Base-by-base conservation (phyloP, 2,888 invertebrate species). In the Leptura quadrifasciata region DNA sequence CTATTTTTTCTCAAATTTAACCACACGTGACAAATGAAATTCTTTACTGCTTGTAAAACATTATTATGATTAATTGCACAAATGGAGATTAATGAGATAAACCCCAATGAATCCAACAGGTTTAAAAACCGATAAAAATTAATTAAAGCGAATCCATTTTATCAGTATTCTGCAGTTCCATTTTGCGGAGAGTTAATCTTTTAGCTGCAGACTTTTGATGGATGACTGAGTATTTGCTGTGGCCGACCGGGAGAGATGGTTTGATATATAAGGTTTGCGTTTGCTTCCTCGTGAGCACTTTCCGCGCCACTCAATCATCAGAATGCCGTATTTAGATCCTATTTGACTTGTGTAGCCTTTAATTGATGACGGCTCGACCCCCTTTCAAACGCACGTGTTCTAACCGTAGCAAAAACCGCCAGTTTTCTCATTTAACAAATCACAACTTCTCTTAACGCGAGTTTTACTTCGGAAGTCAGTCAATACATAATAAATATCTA, bases 231-330 rank as follows among this genome's bases (percentile, higher is more conserved):
- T 75, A 69, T 72, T 67, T 68, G 72, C 52, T 70, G 70, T 79
- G 74, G 74, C 72, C 79, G 76, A 21, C 47, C 20, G 52, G 20
- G 74, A 76, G 78, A 64, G 47, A 65, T 64, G 71, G 61, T 47
- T 64, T 78, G 79, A 76, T 75, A 76, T 79, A 76, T 79, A 72
- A 70, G 75, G 63, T 64, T 61, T 75, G 73, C 52, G 75, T 78
- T 71, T 72, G 74, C 78, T 76, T 76, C 76, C 80, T 77, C 76
- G 73, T 74, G 78, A 74, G 76, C 78, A 78, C 78, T 79, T 80
- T 76, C 80, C 73, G 75, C 68, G 72, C 76, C 76, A 72, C 76
- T 80, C 80, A 77, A 80, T 80, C 80, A 80, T 80, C 80, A 60
- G 72, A 78, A 76, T 57, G 72, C 76, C 72, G 76, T 80, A 76